Conservation (phyloP, 2,113 vertebrate genomes). For the Spilogale gracilis region DNA sequence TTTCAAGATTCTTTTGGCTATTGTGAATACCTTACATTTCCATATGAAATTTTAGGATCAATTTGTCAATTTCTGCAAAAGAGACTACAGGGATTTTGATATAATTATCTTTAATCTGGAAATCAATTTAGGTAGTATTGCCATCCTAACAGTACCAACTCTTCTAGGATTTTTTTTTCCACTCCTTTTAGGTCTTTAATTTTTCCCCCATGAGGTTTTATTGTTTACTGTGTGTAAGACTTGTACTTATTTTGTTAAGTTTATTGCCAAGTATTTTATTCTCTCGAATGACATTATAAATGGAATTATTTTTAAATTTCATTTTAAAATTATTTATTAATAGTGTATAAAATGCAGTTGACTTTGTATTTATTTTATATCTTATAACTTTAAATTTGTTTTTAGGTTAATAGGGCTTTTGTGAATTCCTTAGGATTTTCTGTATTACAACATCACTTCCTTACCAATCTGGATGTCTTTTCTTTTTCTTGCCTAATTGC, state of each 20-base stretch:
- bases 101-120: neutral
- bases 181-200: neutral
- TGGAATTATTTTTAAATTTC: neutral
- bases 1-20: neutral
- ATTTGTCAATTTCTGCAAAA: neutral
- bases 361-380: neutral
- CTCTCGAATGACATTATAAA: neutral
- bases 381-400: neutral
- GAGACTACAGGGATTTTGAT: neutral
- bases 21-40: neutral
- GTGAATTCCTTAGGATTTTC: neutral
- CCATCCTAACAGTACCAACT: neutral
- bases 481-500: neutral
- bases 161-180: neutral
- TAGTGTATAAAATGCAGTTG: neutral
- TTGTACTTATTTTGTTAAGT: neutral
- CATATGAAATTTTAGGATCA: neutral
- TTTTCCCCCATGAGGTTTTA: neutral
- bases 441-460: neutral
- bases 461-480: neutral
- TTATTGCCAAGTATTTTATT: neutral
- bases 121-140: neutral
- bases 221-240: neutral
- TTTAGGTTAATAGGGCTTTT: neutral
- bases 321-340: neutral